A percentile compares a stretch with the other conserved stretches of the same genome.
Conservation (phyloP, 2,888 invertebrate species). For the Melieria omissa region DNA sequence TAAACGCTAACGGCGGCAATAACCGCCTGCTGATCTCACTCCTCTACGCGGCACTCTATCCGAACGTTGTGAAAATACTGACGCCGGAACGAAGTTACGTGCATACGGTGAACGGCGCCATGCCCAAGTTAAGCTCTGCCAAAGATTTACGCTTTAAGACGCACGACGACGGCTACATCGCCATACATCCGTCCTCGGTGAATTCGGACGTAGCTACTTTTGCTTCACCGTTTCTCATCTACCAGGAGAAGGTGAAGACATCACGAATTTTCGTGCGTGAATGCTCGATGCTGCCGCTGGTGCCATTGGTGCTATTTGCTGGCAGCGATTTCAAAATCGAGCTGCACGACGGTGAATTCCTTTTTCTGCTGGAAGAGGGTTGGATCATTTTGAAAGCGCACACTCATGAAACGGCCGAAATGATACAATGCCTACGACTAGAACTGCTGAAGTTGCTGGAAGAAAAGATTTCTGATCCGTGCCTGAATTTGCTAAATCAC, state of each 20-base stretch:
- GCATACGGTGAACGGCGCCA: constrained; percentile 78
- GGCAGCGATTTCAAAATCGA: constrained; percentile 81
- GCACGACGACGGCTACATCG: constrained; percentile 78
- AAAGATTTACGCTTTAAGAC: constrained; percentile 81
- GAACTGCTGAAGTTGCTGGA: constrained; percentile 82
- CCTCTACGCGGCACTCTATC: constrained; percentile 91
- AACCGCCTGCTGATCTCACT: constrained; percentile 82
- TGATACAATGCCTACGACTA: constrained; percentile 80
- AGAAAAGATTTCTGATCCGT: constrained; percentile 85
- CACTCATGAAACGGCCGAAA: constrained; percentile 82
- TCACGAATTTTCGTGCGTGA: constrained; percentile 82
- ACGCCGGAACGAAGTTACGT: constrained; percentile 83
- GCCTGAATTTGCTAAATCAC: constrained; percentile 78
- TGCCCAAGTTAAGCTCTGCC: constrained; percentile 77
- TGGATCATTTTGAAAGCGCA: constrained; percentile 86
- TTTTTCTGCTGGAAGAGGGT: constrained; percentile 80
- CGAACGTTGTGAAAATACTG: constrained; percentile 85
- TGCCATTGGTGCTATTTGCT: constrained; percentile 78
- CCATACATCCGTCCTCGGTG: constrained; percentile 82
- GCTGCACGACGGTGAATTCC: constrained; percentile 78
- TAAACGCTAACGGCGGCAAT: constrained; percentile 81
- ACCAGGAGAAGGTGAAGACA: constrained; percentile 86
- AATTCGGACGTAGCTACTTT: constrained; percentile 75
- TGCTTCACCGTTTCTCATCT: constrained; percentile 81
- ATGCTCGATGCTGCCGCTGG: constrained; percentile 81